Evolutionary conservation across 2,797 vertebrate species (phyloP).

Genomic region (Leptodactylus fallax): DNA sequence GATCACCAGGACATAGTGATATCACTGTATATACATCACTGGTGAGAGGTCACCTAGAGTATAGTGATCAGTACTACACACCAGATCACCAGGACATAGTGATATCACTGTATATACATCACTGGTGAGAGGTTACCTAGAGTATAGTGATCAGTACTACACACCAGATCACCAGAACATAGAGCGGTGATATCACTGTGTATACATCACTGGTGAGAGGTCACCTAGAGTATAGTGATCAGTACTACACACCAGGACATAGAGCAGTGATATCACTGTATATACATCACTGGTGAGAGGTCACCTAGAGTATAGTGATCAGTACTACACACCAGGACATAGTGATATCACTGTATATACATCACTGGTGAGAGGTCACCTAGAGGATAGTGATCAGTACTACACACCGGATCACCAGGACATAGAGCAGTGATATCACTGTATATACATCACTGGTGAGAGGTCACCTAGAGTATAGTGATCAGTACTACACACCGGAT

Average conservation of each 20-base stretch:
- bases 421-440: neutral
- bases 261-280: too few relatives aligned
- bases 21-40: slow-evolving; percentile 9
- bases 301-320: neutral
- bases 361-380: too few relatives aligned
- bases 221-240: too few relatives aligned
- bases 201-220: too few relatives aligned
- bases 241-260: too few relatives aligned
- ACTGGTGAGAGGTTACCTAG: neutral
- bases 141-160: neutral
- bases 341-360: slow-evolving; percentile 3
- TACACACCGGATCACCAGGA: too few relatives aligned
- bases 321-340: neutral
- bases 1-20: neutral
- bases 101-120: neutral
- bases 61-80: too few relatives aligned
- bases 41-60: too few relatives aligned
- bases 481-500: neutral
- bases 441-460: neutral
- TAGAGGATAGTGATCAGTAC: too few relatives aligned
- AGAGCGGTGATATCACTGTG: neutral
- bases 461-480: neutral
- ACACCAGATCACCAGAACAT: neutral
- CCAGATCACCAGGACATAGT: too few relatives aligned
- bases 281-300: neutral